Evolutionary conservation across 2,113 vertebrate species (phyloP).

Genomic region (Capra hircus): DNA sequence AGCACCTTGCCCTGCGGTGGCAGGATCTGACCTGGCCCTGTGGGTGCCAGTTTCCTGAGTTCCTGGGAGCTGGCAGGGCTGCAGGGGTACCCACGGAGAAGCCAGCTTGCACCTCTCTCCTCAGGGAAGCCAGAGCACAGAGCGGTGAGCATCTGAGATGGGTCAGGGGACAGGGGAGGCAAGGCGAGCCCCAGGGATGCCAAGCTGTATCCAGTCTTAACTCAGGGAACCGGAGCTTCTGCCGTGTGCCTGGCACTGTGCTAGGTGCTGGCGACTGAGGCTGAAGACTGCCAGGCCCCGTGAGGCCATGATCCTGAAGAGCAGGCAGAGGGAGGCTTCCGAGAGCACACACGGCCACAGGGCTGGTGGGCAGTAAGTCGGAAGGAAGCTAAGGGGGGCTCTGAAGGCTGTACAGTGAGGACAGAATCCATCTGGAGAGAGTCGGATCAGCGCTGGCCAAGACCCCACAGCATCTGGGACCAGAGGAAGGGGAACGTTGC

Average conservation of each 20-base stretch:
- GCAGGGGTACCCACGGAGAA: neutral
- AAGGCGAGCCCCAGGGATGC: neutral
- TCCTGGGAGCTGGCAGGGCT: neutral
- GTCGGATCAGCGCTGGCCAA: neutral
- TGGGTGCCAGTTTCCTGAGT: neutral
- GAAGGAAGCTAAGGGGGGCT: neutral
- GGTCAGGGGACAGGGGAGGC: neutral
- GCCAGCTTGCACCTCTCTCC: neutral
- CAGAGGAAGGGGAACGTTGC: neutral
- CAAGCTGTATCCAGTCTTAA: neutral
- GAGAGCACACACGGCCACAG: fast-evolving
- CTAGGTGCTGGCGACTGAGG: neutral
- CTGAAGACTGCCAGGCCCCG: neutral
- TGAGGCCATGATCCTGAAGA: neutral
- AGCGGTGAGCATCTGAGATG: neutral
- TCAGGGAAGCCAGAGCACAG: neutral
- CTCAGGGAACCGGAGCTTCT: neutral
- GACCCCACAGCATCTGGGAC: neutral
- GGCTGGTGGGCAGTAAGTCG: neutral
- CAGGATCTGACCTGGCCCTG: neutral
- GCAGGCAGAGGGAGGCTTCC: neutral
- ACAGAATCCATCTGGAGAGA: neutral
- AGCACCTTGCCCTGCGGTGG: neutral
- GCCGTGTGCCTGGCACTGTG: neutral
- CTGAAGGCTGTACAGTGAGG: neutral